Percentiles rank a stretch among this genome's conserved stretches.
Conservation (phyloP, 2,797 vertebrate genomes). For the Harpagifer antarcticus region DNA sequence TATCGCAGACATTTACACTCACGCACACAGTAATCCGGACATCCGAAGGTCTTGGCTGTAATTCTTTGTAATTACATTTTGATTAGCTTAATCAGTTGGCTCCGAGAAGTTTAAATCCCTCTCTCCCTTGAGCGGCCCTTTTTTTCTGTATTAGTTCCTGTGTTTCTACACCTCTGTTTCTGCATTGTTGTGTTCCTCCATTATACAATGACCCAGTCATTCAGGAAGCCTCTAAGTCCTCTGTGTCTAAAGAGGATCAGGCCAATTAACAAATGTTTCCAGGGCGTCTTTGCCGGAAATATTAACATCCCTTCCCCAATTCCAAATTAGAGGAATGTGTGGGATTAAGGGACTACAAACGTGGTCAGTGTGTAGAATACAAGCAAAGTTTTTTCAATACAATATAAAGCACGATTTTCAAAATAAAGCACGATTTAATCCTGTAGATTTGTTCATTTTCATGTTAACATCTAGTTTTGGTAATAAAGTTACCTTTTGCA, state of each 20-base stretch:
- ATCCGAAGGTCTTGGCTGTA: constrained; percentile 37
- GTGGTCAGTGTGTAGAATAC: not conserved
- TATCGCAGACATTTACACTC: constrained; percentile 2
- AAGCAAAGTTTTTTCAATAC: not conserved
- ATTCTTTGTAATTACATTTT: constrained; percentile 58
- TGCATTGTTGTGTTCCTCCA: constrained; percentile 11
- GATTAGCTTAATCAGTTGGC: constrained; percentile 49
- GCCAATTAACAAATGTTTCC: constrained; percentile 4
- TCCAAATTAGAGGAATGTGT: constrained; percentile 9
- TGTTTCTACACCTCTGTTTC: constrained; percentile 22
- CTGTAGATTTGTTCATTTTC: not conserved
- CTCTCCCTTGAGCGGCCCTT: not conserved
- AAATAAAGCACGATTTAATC: not conserved
- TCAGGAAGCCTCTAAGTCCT: constrained; percentile 6
- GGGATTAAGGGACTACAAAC: not conserved
- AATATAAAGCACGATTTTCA: too few relatives aligned
- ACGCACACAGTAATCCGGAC: constrained; percentile 30
- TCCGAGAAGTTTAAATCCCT: constrained; percentile 27
- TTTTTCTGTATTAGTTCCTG: constrained; percentile 21
- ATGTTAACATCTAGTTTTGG: too few relatives aligned
- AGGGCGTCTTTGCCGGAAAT: not conserved
- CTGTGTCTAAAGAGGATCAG: constrained; percentile 9
- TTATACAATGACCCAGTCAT: constrained; percentile 7
- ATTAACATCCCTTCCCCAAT: not conserved
- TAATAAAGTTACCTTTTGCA: too few relatives aligned